Percentiles rank a stretch among this genome's conserved stretches.
Evolutionary conservation across 2,888 invertebrate species (phyloP).

Genomic region (Bombylius discolor): DNA sequence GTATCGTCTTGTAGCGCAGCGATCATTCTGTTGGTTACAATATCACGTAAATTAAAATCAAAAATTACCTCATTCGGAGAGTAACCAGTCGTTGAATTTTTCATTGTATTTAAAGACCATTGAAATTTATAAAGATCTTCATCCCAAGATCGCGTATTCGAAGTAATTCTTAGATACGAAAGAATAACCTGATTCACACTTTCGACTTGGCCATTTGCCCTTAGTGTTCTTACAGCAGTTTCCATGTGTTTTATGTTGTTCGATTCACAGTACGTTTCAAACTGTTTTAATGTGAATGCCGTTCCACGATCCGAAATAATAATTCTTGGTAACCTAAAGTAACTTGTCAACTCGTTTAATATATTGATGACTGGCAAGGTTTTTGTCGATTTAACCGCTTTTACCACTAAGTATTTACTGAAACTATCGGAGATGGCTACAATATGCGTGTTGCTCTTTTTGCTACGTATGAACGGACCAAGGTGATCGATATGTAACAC

Average conservation of each 20-base stretch:
- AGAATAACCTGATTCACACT: not conserved
- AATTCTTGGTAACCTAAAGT: conserved; percentile 16
- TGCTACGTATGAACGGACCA: conserved; percentile 14
- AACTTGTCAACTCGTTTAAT: conserved; percentile 7
- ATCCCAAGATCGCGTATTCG: too few relatives aligned
- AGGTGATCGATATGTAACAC: conserved; percentile 15
- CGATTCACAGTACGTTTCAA: conserved; percentile 15
- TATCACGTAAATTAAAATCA: too few relatives aligned
- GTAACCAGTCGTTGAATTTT: too few relatives aligned
- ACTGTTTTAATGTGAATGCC: conserved; percentile 18
- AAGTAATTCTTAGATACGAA: too few relatives aligned
- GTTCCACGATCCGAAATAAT: conserved; percentile 20
- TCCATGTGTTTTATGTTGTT: conserved; percentile 18
- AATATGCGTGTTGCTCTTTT: conserved; percentile 1
- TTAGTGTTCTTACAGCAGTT: conserved; percentile 17
- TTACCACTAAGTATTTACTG: conserved; percentile 10
- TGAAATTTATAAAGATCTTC: too few relatives aligned
- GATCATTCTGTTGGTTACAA: too few relatives aligned
- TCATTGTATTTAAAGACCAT: too few relatives aligned
- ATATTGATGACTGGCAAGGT: conserved; percentile 12
- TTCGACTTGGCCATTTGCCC: conserved; percentile 15
- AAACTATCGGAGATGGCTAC: conserved; percentile 1
- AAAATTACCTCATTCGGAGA: too few relatives aligned
- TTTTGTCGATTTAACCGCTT: conserved; percentile 13
- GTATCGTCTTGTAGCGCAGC: too few relatives aligned